These are phyloP conservation scores for Agrilus biguttatus DNA, from an alignment of 2,888 invertebrate genomes.

Conservation along the genomic window DNA sequence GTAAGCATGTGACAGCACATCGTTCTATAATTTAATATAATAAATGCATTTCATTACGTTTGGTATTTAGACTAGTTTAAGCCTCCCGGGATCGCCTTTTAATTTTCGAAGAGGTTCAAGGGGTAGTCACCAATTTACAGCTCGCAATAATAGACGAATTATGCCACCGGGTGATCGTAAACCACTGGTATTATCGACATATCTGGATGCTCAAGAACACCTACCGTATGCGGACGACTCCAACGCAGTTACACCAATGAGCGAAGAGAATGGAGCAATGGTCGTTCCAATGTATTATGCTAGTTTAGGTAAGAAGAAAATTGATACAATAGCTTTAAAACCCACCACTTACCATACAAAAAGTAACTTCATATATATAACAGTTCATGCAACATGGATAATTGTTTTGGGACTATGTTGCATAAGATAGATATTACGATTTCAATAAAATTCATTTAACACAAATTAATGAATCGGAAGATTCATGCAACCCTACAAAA, in stretches of 20 bases:
- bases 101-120: constrained; percentile 80
- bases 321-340: neutral
- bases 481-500: neutral
- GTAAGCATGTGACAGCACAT: too few species aligned
- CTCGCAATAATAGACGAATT: constrained; percentile 71
- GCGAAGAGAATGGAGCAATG: constrained; percentile 92
- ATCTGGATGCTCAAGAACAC: constrained; percentile 87
- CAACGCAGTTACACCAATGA: constrained; percentile 94
- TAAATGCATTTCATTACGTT: constrained; percentile 10
- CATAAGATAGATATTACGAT: too few species aligned
- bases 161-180: constrained; percentile 79
- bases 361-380: neutral
- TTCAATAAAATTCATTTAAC: neutral
- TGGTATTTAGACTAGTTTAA: constrained; percentile 76
- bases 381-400: neutral
- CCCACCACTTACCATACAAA: neutral
- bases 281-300: constrained; percentile 84
- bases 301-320: constrained; percentile 48
- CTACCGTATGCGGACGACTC: constrained; percentile 96
- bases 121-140: constrained; percentile 83
- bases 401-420: neutral
- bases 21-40: too few species aligned
- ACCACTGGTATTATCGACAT: constrained; percentile 85
- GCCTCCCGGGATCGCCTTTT: constrained; percentile 94
- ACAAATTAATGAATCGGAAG: neutral